These are phyloP conservation scores for Anolis apletophallus DNA, from an alignment of 2,797 vertebrate genomes.

Conservation along the genomic window DNA sequence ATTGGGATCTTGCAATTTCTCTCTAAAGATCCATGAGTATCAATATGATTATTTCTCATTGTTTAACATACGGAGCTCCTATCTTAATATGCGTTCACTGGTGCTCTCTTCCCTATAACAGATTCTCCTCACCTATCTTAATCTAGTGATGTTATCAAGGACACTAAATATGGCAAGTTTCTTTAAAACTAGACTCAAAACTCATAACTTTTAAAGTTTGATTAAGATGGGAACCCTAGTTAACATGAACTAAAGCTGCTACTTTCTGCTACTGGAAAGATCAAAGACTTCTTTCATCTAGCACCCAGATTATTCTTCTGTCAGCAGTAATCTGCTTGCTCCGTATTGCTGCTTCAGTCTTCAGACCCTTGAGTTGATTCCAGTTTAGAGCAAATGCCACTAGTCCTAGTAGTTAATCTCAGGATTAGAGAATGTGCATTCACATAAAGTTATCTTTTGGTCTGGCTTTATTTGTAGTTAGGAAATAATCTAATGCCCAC, in stretches of 20 bases:
- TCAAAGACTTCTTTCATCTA: background rate
- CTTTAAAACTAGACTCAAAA: background rate
- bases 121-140: background rate
- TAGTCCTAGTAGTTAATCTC: background rate
- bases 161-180: background rate
- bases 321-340: background rate
- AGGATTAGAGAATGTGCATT: background rate
- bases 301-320: background rate
- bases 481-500: background rate
- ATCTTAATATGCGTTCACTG: background rate
- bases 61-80: background rate
- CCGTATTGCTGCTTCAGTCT: too few species aligned
- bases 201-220: background rate
- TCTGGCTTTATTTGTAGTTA: background rate
- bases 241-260: background rate
- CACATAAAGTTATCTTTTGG: background rate
- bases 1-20: background rate
- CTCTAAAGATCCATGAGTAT: background rate
- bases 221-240: background rate
- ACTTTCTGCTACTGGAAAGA: background rate
- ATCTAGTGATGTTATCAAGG: background rate
- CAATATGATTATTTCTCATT: background rate
- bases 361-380: background rate
- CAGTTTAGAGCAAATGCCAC: background rate
- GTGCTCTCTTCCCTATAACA: background rate